These are phyloP conservation scores for Nebria salina DNA, from an alignment of 2,888 invertebrate genomes.

Conservation along the genomic window DNA sequence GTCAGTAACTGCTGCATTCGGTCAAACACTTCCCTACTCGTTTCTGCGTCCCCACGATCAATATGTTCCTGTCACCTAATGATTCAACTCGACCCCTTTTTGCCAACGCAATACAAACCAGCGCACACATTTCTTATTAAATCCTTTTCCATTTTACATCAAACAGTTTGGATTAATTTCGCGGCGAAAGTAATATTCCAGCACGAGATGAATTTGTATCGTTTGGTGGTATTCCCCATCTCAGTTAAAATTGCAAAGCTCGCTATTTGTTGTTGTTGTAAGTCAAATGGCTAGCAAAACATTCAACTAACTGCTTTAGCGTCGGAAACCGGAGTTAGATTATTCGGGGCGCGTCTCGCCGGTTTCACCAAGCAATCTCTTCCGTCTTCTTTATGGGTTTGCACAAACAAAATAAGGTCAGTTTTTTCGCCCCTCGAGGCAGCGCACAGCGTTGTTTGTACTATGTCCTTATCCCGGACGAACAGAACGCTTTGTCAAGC, in stretches of 20 bases:
- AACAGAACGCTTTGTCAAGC: conserved; percentile 1
- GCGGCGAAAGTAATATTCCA: no score
- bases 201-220: conserved; percentile 48
- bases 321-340: conserved; percentile 17
- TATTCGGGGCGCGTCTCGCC: conserved; percentile 21
- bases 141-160: conserved; percentile 51
- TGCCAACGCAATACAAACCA: conserved; percentile 54
- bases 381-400: conserved; percentile 38
- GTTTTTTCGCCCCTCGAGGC: conserved; percentile 23
- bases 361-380: conserved; percentile 35
- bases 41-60: neutral
- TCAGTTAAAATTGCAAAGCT: neutral
- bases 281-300: neutral
- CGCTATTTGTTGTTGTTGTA: neutral
- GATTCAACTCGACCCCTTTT: neutral
- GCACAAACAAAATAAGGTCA: conserved; percentile 41
- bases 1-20: neutral
- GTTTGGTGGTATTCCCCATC: conserved; percentile 49
- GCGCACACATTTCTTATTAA: conserved; percentile 20
- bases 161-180: no score
- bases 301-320: conserved; percentile 10
- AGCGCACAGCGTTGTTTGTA: conserved; percentile 18
- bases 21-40: neutral
- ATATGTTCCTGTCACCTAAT: neutral
- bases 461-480: neutral